Evolutionary conservation across 2,113 vertebrate genomes (phyloP).

Genomic region (Apus apus): DNA sequence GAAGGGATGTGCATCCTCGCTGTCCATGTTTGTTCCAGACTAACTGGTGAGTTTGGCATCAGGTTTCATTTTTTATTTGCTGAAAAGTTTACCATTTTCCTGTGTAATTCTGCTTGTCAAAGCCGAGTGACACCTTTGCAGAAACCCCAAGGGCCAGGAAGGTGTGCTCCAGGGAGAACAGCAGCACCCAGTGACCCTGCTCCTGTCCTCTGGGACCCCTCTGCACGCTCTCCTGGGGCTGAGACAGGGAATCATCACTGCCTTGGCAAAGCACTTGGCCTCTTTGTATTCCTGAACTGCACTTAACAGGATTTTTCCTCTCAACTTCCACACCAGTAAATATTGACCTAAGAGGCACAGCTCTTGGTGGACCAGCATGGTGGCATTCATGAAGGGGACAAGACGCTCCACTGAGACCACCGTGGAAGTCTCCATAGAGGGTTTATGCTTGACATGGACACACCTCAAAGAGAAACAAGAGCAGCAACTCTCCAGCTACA

Average conservation of each 20-base stretch:
- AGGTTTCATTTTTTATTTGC: neutral
- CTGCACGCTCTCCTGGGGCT: rapidly evolving
- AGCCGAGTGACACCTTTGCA: neutral
- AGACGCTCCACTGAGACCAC: no score
- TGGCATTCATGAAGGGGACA: no score
- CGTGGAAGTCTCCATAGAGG: rapidly evolving
- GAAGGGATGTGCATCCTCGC: no score
- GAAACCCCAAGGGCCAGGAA: no score
- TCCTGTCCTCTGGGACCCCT: no score
- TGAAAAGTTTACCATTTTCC: neutral
- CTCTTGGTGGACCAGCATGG: neutral
- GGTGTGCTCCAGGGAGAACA: no score
- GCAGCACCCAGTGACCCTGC: neutral
- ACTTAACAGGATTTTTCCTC: neutral
- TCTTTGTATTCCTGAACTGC: neutral
- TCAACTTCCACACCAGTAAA: neutral
- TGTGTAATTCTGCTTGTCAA: neutral
- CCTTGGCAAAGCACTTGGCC: neutral
- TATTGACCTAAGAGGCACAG: neutral
- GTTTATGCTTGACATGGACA: neutral
- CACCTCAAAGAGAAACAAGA: neutral
- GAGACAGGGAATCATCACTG: neutral
- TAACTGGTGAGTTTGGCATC: no score
- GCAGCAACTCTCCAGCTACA: neutral
- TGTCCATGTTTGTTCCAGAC: neutral